A percentile compares a stretch with the other conserved stretches of the same genome.
These are phyloP conservation scores for Esperia sulphurella DNA, from an alignment of 2,888 invertebrate species.

Conservation along the genomic window DNA sequence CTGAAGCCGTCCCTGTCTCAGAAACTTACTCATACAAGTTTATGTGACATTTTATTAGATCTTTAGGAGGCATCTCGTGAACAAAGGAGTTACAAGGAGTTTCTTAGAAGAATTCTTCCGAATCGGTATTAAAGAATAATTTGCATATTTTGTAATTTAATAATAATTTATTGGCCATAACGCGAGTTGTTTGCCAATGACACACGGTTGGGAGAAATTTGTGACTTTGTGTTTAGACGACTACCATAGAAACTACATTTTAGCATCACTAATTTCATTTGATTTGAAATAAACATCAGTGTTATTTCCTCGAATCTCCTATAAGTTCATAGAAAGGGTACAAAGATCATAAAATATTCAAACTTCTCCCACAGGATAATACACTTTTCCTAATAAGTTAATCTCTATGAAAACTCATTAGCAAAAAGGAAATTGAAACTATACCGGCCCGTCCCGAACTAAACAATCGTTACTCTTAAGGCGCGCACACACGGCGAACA, in stretches of 20 bases:
- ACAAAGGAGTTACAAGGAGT: slow-evolving; percentile 52
- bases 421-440: slow-evolving; percentile 32
- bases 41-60: slow-evolving; percentile 73
- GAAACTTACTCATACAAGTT: slow-evolving; percentile 38
- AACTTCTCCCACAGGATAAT: neutral
- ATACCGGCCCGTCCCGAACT: slow-evolving; percentile 22
- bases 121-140: slow-evolving; percentile 43
- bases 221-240: neutral
- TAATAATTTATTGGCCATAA: slow-evolving; percentile 19
- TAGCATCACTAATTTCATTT: too few relatives aligned
- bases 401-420: slow-evolving; percentile 35
- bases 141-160: slow-evolving; percentile 45
- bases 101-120: slow-evolving; percentile 64
- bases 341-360: too few relatives aligned
- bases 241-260: neutral
- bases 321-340: neutral
- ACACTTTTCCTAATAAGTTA: neutral
- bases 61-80: slow-evolving; percentile 32
- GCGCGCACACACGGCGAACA: too few relatives aligned
- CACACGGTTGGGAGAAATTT: slow-evolving; percentile 14
- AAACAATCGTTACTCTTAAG: slow-evolving; percentile 31
- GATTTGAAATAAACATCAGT: too few relatives aligned
- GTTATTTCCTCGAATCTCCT: too few relatives aligned
- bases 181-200: slow-evolving; percentile 19
- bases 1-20: neutral